These are phyloP conservation scores for Drosophila lacicola DNA, from an alignment of 2,888 invertebrate species.

Conservation along the genomic window DNA sequence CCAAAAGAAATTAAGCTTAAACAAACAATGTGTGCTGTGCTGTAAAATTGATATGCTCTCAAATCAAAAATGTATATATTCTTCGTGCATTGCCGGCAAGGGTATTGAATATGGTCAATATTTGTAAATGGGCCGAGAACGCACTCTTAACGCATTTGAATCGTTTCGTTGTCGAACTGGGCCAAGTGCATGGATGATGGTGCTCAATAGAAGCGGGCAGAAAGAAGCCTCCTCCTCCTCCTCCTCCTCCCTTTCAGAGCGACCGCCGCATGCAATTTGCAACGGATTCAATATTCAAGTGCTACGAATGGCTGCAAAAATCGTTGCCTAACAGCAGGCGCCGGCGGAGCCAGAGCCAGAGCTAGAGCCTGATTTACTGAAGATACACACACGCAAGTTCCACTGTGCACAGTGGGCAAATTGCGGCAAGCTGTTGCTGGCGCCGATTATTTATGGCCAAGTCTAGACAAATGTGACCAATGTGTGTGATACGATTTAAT, in stretches of 20 bases:
- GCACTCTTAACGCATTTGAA: constrained; percentile 49
- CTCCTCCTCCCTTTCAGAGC: constrained; percentile 11
- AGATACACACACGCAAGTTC: background rate
- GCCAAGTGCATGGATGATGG: constrained; percentile 47
- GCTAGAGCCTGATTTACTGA: background rate
- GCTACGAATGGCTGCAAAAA: constrained; percentile 42
- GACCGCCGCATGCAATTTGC: constrained; percentile 74
- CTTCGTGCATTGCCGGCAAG: background rate
- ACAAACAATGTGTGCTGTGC: no score
- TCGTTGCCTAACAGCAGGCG: constrained; percentile 52
- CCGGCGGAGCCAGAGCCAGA: constrained; percentile 13
- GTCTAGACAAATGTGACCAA: constrained; percentile 73
- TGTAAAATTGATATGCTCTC: background rate
- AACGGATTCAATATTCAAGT: constrained; percentile 76
- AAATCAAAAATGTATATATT: no score
- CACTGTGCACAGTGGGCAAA: constrained; percentile 22
- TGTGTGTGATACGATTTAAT: constrained; percentile 51
- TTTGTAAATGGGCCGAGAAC: constrained; percentile 25
- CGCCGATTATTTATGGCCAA: constrained; percentile 63
- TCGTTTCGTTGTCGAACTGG: constrained; percentile 40
- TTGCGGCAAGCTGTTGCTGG: constrained; percentile 53
- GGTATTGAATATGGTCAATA: constrained; percentile 22
- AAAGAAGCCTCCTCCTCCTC: constrained; percentile 16
- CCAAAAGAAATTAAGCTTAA: no score
- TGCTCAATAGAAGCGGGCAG: constrained; percentile 28